phyloP scores from a whole-genome alignment of 2,113 vertebrate species.

The Pterophyllum scalare region DNA sequence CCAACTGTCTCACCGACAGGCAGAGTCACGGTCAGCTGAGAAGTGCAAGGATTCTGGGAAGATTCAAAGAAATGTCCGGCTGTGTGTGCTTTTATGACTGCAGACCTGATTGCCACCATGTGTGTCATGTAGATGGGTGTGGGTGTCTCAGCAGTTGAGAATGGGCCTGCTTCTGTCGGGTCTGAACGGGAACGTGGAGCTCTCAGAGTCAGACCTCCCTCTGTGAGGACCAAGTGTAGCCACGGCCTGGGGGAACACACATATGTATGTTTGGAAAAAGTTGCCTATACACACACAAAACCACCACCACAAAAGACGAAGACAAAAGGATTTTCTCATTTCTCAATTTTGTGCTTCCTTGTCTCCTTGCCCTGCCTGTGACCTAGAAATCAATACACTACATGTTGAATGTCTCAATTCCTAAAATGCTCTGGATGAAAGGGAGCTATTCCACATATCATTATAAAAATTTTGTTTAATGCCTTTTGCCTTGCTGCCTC shows the following conservation, averaged over 20 bases:
- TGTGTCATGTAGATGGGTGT: background rate
- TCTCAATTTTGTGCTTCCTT: background rate
- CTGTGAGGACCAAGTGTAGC: conserved; percentile 91
- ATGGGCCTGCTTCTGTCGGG: conserved; percentile 70
- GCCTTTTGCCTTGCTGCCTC: background rate
- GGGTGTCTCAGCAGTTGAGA: conserved; percentile 69
- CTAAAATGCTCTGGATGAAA: background rate
- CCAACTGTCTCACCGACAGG: conserved; percentile 13
- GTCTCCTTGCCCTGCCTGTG: background rate
- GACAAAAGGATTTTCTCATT: background rate
- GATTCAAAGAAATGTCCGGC: background rate
- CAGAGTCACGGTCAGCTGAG: background rate
- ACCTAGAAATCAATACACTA: background rate
- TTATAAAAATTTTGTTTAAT: background rate
- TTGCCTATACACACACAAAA: background rate
- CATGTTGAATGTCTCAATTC: background rate
- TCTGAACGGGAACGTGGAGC: conserved; percentile 68
- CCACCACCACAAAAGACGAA: background rate
- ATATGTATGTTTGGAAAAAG: conserved; percentile 8
- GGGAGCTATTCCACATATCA: fast-evolving
- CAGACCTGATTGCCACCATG: conserved; percentile 1
- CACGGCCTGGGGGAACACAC: conserved; percentile 84
- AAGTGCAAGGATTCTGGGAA: conserved; percentile 7
- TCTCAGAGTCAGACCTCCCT: conserved; percentile 85
- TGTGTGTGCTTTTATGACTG: background rate